A percentile compares a stretch with the other conserved stretches of the same genome.
These are phyloP conservation scores for Heliconius ismenius DNA, from an alignment of 2,888 invertebrate species.

Conservation along the genomic window DNA sequence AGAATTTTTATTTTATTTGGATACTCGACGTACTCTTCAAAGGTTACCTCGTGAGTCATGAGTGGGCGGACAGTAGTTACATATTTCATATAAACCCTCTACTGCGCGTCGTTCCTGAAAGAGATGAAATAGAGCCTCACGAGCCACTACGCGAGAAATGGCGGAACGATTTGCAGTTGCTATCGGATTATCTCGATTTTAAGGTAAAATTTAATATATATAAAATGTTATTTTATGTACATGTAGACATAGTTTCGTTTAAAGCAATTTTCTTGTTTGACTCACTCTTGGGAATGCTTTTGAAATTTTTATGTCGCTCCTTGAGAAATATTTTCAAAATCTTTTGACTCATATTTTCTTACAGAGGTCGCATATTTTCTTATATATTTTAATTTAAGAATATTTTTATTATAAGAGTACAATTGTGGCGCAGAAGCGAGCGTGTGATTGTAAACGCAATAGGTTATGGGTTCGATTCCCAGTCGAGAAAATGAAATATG, in stretches of 20 bases:
- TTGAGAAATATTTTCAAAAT: background rate
- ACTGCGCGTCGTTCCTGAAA: slow-evolving; percentile 61
- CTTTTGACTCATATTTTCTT: background rate
- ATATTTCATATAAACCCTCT: slow-evolving; percentile 83
- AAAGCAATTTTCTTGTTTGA: background rate
- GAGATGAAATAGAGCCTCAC: slow-evolving; percentile 67
- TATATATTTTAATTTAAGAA: too few relatives aligned
- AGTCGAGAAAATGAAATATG: too few relatives aligned
- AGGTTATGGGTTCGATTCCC: too few relatives aligned
- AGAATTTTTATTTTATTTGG: background rate
- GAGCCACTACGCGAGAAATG: slow-evolving; percentile 76
- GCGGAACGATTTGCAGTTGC: slow-evolving; percentile 82
- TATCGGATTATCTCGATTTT: slow-evolving; percentile 83
- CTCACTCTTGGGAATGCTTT: background rate
- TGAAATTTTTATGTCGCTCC: background rate
- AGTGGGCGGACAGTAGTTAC: slow-evolving; percentile 82
- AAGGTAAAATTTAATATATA: slow-evolving; percentile 68
- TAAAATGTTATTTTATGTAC: background rate
- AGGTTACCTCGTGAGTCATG: slow-evolving; percentile 83
- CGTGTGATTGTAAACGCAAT: too few relatives aligned
- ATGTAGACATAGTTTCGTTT: background rate
- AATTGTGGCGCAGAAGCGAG: too few relatives aligned
- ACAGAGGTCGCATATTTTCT: background rate
- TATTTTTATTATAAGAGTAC: too few relatives aligned
- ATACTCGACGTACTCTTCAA: slow-evolving; percentile 36